A percentile compares a stretch with the other conserved stretches of the same genome.
These are phyloP conservation scores for Cyprinus carpio DNA, from an alignment of 2,113 vertebrate species.

Conservation along the genomic window DNA sequence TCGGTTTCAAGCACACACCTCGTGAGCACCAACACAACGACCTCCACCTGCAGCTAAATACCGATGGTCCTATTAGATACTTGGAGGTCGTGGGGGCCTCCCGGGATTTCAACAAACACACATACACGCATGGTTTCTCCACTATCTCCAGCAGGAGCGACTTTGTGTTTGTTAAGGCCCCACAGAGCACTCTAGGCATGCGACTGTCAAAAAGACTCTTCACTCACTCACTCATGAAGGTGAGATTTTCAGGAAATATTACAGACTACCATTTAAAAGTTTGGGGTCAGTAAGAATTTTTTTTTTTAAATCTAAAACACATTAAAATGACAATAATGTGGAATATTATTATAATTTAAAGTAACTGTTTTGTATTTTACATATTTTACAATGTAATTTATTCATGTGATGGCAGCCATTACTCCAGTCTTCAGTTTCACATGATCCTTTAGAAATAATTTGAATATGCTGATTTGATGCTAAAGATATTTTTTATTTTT, in stretches of 20 bases:
- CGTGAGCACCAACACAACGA: conserved; percentile 61
- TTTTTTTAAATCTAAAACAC: background rate
- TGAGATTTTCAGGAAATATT: conserved; percentile 42
- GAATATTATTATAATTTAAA: background rate
- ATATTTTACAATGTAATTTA: background rate
- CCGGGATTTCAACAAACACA: conserved; percentile 63
- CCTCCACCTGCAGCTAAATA: conserved; percentile 74
- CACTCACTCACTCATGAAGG: conserved; percentile 51
- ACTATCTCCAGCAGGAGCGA: conserved; percentile 74
- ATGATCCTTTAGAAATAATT: background rate
- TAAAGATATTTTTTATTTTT: too few relatives aligned
- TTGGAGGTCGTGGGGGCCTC: conserved; percentile 72
- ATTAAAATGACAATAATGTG: background rate
- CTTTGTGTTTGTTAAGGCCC: conserved; percentile 78
- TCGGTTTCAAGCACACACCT: conserved; percentile 56
- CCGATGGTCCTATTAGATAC: conserved; percentile 76
- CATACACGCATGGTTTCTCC: conserved; percentile 70
- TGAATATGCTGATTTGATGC: background rate
- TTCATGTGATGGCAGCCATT: background rate
- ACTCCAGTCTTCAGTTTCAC: background rate
- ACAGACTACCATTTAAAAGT: background rate
- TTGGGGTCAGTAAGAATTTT: background rate
- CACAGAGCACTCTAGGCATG: conserved; percentile 55
- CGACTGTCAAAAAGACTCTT: conserved; percentile 60
- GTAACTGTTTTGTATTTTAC: background rate